phyloP scores from a whole-genome alignment of 2,888 invertebrate genomes.

The Chymomyza amoena region DNA sequence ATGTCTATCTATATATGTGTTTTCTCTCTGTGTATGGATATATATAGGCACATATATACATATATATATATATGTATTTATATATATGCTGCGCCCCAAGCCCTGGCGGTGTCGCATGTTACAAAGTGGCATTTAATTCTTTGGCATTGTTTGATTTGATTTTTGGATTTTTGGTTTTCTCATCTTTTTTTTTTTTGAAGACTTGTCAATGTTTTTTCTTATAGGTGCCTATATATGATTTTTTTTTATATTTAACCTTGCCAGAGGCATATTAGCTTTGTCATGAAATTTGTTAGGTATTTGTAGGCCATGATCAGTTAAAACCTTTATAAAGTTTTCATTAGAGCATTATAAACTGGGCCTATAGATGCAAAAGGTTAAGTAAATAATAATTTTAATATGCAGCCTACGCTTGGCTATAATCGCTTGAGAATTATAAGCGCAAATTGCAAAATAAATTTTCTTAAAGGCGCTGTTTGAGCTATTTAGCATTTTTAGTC shows the following conservation, averaged over 20 bases:
- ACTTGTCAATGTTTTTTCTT: neutral
- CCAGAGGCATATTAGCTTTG: neutral
- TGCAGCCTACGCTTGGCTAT: too few relatives aligned
- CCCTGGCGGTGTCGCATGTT: neutral
- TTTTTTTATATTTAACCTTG: too few relatives aligned
- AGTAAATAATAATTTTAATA: too few relatives aligned
- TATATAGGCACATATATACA: too few relatives aligned
- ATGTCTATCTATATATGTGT: constrained; percentile 42
- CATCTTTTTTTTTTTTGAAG: constrained; percentile 4
- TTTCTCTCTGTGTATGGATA: neutral
- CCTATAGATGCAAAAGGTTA: too few relatives aligned
- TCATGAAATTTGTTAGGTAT: neutral
- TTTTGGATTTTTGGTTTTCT: neutral
- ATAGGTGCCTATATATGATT: neutral
- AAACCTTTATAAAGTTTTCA: too few relatives aligned
- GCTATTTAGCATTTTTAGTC: too few relatives aligned
- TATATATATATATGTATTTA: neutral
- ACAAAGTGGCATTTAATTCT: constrained; percentile 65
- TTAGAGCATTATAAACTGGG: too few relatives aligned
- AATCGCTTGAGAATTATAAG: too few relatives aligned
- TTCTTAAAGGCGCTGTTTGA: too few relatives aligned
- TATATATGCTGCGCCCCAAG: neutral
- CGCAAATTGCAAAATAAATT: too few relatives aligned
- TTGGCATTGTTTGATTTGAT: constrained; percentile 17
- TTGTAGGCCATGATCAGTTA: neutral